Conservation (phyloP, 2,113 vertebrate genomes). For the Chauna torquata region DNA sequence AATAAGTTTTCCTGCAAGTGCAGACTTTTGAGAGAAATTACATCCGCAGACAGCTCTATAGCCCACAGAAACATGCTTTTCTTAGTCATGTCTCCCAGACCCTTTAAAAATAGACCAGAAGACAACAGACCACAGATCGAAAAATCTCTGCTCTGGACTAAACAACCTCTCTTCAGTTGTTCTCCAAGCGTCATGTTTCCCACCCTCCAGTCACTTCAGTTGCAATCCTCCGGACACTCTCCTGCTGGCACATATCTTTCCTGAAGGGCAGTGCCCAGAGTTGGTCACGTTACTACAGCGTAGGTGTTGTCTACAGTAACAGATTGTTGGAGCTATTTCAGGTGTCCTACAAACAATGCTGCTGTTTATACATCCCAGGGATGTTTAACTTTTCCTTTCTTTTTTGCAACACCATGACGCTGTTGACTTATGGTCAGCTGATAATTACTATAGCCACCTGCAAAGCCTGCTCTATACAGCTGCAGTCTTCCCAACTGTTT, state of each 20-base stretch:
- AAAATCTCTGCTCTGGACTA: neutral
- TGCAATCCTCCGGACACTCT: neutral
- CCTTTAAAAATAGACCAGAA: neutral
- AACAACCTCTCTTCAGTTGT: neutral
- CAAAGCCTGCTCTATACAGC: neutral
- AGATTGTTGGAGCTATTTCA: neutral
- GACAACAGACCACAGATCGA: neutral
- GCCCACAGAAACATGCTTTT: neutral
- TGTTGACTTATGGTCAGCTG: neutral
- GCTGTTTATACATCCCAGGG: neutral
- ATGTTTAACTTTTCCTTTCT: slow-evolving; percentile 32
- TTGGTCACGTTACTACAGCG: neutral
- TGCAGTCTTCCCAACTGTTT: neutral
- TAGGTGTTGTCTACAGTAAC: neutral
- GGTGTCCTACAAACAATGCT: neutral
- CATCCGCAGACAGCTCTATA: neutral
- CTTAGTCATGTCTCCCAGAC: neutral
- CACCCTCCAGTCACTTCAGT: neutral
- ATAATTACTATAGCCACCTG: neutral
- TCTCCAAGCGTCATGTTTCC: neutral
- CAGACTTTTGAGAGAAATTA: neutral
- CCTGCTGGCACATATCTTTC: neutral
- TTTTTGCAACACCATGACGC: neutral
- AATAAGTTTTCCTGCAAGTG: neutral
- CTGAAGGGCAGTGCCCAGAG: neutral